Evolutionary conservation across 2,113 vertebrate species (phyloP).

Genomic region (Procavia capensis): DNA sequence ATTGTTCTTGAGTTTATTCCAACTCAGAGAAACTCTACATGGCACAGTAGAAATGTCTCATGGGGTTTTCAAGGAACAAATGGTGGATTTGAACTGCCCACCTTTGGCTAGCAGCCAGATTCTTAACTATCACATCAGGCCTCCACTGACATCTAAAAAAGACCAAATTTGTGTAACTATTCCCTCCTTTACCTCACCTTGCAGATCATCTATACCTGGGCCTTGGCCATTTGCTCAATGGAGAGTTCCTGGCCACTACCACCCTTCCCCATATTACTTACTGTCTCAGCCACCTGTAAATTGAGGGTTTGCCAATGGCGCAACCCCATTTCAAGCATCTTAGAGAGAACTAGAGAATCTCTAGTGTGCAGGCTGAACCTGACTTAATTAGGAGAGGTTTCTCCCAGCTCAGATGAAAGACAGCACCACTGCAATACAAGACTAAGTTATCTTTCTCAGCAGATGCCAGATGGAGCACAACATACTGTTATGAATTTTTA

Average conservation of each 20-base stretch:
- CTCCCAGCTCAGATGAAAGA: not conserved
- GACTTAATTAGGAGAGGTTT: not conserved
- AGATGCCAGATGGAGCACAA: not conserved
- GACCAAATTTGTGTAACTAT: not conserved
- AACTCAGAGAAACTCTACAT: no score
- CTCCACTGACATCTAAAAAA: not conserved
- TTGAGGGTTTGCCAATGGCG: not conserved
- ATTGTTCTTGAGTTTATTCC: no score
- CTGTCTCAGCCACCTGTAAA: not conserved
- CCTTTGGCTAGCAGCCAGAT: no score
- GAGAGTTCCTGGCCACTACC: not conserved
- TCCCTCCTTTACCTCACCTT: not conserved
- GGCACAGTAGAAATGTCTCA: no score
- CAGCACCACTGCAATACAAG: not conserved
- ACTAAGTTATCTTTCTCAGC: not conserved
- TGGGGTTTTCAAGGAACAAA: no score
- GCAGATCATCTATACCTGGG: not conserved
- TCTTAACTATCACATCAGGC: no score
- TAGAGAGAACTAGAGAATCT: not conserved
- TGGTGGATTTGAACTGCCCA: no score
- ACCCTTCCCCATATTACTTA: not conserved
- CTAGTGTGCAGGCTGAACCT: not conserved
- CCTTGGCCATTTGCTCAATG: not conserved
- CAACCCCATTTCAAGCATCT: not conserved
- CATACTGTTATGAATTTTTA: no score